Conservation (phyloP, 2,888 invertebrate genomes). For the Caenorhabditis zanzibari region DNA sequence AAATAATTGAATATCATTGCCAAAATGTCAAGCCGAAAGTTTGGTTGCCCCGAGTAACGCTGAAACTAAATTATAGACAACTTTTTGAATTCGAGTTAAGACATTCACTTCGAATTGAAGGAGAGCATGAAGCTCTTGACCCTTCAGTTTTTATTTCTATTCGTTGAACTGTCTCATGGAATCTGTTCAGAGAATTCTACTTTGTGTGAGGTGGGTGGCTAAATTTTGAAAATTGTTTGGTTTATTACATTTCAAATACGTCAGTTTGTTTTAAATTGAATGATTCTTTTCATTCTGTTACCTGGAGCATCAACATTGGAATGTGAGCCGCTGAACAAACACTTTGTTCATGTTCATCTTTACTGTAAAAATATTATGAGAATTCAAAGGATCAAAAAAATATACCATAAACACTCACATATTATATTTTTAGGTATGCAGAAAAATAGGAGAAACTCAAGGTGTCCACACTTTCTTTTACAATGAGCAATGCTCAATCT, state of each 20-base stretch:
- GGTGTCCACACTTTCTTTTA: constrained; percentile 41
- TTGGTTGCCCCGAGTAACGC: constrained; percentile 54
- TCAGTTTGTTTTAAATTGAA: too few species aligned
- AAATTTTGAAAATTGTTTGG: neutral
- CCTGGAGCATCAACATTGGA: neutral
- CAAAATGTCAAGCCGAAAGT: constrained; percentile 4
- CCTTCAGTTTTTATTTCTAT: constrained; percentile 15
- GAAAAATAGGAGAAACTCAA: constrained; percentile 32
- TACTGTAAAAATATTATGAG: too few species aligned
- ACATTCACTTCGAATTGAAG: neutral
- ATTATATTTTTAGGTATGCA: constrained; percentile 53
- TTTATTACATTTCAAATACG: too few species aligned
- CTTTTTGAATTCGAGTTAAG: neutral
- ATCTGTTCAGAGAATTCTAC: constrained; percentile 14
- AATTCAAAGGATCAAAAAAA: too few species aligned
- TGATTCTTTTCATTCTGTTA: too few species aligned
- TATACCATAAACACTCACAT: too few species aligned
- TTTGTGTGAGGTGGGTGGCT: constrained; percentile 34
- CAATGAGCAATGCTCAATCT: constrained; percentile 43
- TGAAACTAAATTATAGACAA: constrained; percentile 51
- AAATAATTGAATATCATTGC: constrained; percentile 23
- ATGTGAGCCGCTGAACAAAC: neutral
- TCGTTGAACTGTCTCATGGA: neutral
- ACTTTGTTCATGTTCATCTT: neutral
- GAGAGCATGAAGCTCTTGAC: constrained; percentile 9